These are phyloP conservation scores for Ennomos erosarius DNA, from an alignment of 2,888 invertebrate genomes.

Conservation along the genomic window DNA sequence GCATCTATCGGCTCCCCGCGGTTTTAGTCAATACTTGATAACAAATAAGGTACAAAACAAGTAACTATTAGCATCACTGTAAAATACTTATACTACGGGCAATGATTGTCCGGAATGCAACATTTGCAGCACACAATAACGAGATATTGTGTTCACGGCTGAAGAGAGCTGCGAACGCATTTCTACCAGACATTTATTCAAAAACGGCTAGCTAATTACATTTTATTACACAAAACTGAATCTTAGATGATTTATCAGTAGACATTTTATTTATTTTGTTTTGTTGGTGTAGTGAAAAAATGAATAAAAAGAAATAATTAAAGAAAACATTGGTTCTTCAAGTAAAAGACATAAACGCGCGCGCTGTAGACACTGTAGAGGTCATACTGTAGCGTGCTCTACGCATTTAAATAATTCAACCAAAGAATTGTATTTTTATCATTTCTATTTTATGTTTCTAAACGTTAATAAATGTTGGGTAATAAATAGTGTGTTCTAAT, in stretches of 20 bases:
- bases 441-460: no score
- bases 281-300: no score
- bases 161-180: constrained; percentile 47
- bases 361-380: no score
- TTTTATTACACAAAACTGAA: constrained; percentile 20
- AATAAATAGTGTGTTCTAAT: no score
- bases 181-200: constrained; percentile 44
- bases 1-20: no score
- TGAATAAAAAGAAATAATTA: neutral
- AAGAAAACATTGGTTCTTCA: neutral
- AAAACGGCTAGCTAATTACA: constrained; percentile 26
- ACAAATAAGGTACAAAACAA: no score
- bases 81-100: constrained; percentile 36
- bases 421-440: no score
- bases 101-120: constrained; percentile 52
- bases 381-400: neutral
- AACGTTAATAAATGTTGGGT: no score
- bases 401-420: neutral
- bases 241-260: neutral
- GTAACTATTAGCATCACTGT: neutral
- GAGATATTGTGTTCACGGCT: constrained; percentile 39
- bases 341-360: constrained; percentile 11
- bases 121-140: constrained; percentile 36
- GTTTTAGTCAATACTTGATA: no score
- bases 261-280: no score